Evolutionary conservation across 2,888 invertebrate genomes (phyloP), one percentile per base, ranked within the genome.

Genomic region (Phyto melanocephala): DNA sequence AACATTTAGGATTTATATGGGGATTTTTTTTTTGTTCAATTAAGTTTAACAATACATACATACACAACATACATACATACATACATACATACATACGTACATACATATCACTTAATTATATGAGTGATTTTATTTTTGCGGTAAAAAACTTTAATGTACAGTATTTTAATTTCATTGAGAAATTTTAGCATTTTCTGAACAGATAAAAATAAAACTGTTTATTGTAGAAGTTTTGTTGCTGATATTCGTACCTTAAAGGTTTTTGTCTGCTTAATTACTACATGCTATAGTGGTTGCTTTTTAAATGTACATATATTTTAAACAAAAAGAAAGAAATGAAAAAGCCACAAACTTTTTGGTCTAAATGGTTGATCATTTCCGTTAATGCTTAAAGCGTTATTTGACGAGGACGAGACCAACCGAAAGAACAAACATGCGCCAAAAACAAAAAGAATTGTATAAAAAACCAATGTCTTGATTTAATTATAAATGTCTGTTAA

Each of bases 361-460:
- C 71, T 83, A 84, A 84, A 85, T 85, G 79, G 84, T 80, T 83
- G 84, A 81, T 83, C 85, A 85, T 85, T 85, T 85, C 85, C 85
- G 85, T 85, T 85, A 85, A 80, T 84, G 84, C 85, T 78, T 63
- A 65, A 79, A 83, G 85, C 83, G 80, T 76, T 84, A 71, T 78
- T 84, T 77, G 79, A 71, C 74, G 63, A 81, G 71, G 71, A 60
- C 70, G 70, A 77, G 6, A 28, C 50, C 47, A 56, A 65, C 24
- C 20, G 50, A 56, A 58, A 72, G 24, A 58, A 28, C 45, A 65
- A 40, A 17, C 24, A 20, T 6, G 13, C 24, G 10, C 13, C 40
- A 28, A 45, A 52, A 45, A 60, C 58, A 77, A 28, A 28, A 28
- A 28, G 28, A 28, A 3, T 28, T 28, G 28, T 17, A 40, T 13